phyloP scores from a whole-genome alignment of 92 coral and sea anemone species.

The Plumapathes pennacea region DNA sequence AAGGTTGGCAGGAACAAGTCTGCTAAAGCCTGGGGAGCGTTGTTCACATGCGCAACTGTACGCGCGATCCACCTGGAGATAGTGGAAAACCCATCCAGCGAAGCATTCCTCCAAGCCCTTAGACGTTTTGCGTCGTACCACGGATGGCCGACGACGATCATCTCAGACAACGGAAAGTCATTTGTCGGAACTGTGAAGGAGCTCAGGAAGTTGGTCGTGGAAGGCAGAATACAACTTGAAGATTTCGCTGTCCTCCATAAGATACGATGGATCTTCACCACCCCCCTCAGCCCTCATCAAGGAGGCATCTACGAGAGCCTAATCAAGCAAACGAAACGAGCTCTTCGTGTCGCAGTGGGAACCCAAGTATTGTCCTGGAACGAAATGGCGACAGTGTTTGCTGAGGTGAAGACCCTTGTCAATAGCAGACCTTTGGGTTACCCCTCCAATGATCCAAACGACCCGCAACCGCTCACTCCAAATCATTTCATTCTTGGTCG shows the following conservation, averaged over 20 bases:
- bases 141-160: conserved; percentile 43
- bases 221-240: conserved; percentile 5
- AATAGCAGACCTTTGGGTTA: conserved; percentile 41
- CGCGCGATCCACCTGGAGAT: conserved; percentile 34
- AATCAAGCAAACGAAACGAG: conserved; percentile 20
- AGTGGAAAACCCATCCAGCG: conserved; percentile 26
- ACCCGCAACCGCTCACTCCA: conserved; percentile 35
- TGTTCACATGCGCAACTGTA: conserved; percentile 34
- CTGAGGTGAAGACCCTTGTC: conserved; percentile 27
- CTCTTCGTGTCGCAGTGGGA: conserved; percentile 9
- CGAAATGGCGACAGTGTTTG: conserved; percentile 30
- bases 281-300: conserved; percentile 40
- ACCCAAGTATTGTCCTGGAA: conserved; percentile 32
- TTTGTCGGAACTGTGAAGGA: conserved; percentile 41
- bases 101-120: conserved; percentile 36
- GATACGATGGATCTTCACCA: conserved; percentile 38
- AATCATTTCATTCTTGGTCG: no score
- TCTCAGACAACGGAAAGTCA: conserved; percentile 43
- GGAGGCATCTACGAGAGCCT: conserved; percentile 38
- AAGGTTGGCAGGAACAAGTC: conserved; percentile 24
- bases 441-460: conserved; percentile 32
- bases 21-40: conserved; percentile 20
- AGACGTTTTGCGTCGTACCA: conserved; percentile 33
- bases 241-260: conserved; percentile 31
- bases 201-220: conserved; percentile 6